Percentiles rank a stretch among this genome's conserved stretches.
Evolutionary conservation across 2,888 invertebrate species (phyloP).

Genomic region (Epistrophe grossulariae): DNA sequence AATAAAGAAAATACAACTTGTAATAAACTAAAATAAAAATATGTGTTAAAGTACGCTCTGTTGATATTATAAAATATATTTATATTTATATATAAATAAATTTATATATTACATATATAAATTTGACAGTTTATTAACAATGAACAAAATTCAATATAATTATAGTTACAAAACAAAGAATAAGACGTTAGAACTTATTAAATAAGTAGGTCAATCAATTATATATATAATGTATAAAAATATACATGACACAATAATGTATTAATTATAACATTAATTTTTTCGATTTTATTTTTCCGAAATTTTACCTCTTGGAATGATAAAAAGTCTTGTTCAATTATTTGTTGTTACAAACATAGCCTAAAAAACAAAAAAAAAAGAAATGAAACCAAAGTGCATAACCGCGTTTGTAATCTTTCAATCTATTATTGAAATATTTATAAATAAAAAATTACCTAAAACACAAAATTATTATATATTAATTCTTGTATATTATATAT

Average conservation of each 20-base stretch:
- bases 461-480: slow-evolving; percentile 52
- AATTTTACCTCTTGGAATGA: slow-evolving; percentile 49
- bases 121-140: slow-evolving; percentile 49
- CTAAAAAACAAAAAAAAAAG: slow-evolving; percentile 13
- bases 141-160: slow-evolving; percentile 35
- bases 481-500: slow-evolving; percentile 68
- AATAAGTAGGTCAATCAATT: slow-evolving; percentile 68
- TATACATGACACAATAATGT: slow-evolving; percentile 16
- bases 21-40: slow-evolving; percentile 54
- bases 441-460: slow-evolving; percentile 16
- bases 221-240: slow-evolving; percentile 33
- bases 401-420: slow-evolving; percentile 62
- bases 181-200: slow-evolving; percentile 59
- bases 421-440: slow-evolving; percentile 52
- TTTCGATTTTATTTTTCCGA: slow-evolving; percentile 30
- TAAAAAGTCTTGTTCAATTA: slow-evolving; percentile 51
- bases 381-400: slow-evolving; percentile 52
- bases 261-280: slow-evolving; percentile 24
- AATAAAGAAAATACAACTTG: slow-evolving; percentile 36
- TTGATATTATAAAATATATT: slow-evolving; percentile 52
- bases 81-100: slow-evolving; percentile 37
- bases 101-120: slow-evolving; percentile 51
- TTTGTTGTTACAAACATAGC: slow-evolving; percentile 48
- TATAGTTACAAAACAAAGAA: slow-evolving; percentile 34
- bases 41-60: slow-evolving; percentile 54